phyloP scores from a whole-genome alignment of 2,888 invertebrate genomes.

The Drosophila rellima region DNA sequence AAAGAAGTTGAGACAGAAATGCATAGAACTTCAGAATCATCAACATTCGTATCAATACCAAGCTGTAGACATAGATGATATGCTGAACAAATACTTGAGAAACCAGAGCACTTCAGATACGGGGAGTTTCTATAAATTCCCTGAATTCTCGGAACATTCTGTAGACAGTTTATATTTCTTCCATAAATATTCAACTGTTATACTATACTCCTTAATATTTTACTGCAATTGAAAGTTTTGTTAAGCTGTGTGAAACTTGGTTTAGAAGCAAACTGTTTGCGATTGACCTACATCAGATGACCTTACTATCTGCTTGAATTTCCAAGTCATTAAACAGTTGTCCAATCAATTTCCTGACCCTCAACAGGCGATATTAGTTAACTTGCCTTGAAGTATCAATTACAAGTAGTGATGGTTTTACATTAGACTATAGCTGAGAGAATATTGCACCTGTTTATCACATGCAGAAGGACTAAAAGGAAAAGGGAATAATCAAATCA shows the following conservation, averaged over 20 bases:
- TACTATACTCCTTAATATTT: neutral
- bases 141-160: neutral
- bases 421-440: conserved; percentile 1
- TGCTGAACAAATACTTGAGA: conserved; percentile 15
- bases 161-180: conserved; percentile 4
- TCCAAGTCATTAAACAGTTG: conserved; percentile 32
- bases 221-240: conserved; percentile 5
- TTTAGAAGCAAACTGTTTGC: conserved; percentile 1
- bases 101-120: conserved; percentile 2
- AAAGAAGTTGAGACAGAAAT: conserved; percentile 18
- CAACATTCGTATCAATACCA: conserved; percentile 15
- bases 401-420: conserved; percentile 28
- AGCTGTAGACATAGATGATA: conserved; percentile 19
- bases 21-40: conserved; percentile 14
- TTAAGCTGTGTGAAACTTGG: neutral
- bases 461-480: conserved; percentile 14
- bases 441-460: conserved; percentile 18
- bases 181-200: neutral
- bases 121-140: conserved; percentile 22
- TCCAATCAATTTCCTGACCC: conserved; percentile 49
- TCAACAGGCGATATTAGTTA: conserved; percentile 57
- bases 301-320: conserved; percentile 35
- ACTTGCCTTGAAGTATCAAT: conserved; percentile 48
- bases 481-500: conserved; percentile 17
- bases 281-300: conserved; percentile 24